A percentile compares a stretch with the other conserved stretches of the same genome.
Conservation (phyloP, 2,888 invertebrate genomes). For the Oithona nana region DNA sequence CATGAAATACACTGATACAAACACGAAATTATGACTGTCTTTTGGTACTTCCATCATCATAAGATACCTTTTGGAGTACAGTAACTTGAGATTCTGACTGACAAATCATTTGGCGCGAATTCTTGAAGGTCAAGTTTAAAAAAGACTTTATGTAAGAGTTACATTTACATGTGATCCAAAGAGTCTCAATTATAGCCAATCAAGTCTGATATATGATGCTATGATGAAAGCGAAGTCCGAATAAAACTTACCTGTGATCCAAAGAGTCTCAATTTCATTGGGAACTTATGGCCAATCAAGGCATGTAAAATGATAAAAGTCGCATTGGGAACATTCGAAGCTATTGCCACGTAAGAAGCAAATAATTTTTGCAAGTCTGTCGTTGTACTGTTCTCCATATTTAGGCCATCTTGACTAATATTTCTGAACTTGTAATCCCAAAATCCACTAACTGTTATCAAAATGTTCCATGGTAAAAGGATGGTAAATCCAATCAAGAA, state of each 20-base stretch:
- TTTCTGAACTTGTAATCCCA: slow-evolving; percentile 4
- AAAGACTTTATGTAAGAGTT: no score
- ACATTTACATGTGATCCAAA: no score
- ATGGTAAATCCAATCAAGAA: not conserved
- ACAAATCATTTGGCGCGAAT: no score
- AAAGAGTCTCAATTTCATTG: not conserved
- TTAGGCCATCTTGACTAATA: not conserved
- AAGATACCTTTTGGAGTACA: no score
- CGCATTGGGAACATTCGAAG: not conserved
- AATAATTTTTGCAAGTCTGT: not conserved
- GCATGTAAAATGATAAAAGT: not conserved
- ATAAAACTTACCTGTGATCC: not conserved
- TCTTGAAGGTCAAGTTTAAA: no score
- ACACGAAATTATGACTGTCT: no score
- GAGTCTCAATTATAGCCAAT: no score
- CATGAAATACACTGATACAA: no score
- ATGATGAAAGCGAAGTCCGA: no score
- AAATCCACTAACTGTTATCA: not conserved
- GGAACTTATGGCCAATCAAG: not conserved
- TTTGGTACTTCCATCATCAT: no score
- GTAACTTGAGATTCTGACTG: no score
- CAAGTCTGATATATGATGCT: no score
- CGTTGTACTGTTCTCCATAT: not conserved
- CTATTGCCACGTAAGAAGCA: not conserved
- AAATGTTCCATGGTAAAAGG: not conserved